phyloP scores from a whole-genome alignment of 2,888 invertebrate genomes.

The Acrobasis suavella region DNA sequence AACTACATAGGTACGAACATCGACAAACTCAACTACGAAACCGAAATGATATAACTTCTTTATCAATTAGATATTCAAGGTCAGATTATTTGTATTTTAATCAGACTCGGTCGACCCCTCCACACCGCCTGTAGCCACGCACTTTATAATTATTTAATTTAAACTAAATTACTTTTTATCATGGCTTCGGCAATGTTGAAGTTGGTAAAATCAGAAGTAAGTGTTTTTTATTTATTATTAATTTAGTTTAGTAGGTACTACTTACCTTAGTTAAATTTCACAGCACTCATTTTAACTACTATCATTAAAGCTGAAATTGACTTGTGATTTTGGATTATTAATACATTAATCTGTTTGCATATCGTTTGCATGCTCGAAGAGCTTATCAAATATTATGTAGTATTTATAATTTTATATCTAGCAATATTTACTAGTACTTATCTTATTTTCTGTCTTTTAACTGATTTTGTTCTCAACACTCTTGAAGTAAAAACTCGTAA shows the following conservation, averaged over 20 bases:
- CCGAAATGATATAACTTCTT: slow-evolving; percentile 41
- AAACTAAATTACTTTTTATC: slow-evolving; percentile 30
- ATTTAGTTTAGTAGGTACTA: too few relatives aligned
- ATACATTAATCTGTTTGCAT: too few relatives aligned
- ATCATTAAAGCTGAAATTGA: too few relatives aligned
- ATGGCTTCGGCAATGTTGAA: slow-evolving; percentile 75
- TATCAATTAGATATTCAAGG: slow-evolving; percentile 76
- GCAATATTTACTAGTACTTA: not conserved
- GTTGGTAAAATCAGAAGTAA: slow-evolving; percentile 73
- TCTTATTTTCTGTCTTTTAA: not conserved
- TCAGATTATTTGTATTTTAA: slow-evolving; percentile 71
- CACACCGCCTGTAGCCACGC: slow-evolving; percentile 47
- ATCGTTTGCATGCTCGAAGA: too few relatives aligned
- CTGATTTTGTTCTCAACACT: not conserved
- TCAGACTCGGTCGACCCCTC: slow-evolving; percentile 60
- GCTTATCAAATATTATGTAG: too few relatives aligned
- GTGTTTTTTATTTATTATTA: slow-evolving; percentile 36
- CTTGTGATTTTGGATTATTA: too few relatives aligned
- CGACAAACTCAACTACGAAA: not conserved
- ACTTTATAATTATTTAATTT: slow-evolving; percentile 34
- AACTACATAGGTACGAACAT: not conserved
- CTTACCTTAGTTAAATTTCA: too few relatives aligned
- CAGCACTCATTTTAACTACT: too few relatives aligned
- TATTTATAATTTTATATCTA: too few relatives aligned
- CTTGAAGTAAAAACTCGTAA: not conserved